phyloP scores from a whole-genome alignment of 2,888 invertebrate genomes.

The Drosophila longiperda region DNA sequence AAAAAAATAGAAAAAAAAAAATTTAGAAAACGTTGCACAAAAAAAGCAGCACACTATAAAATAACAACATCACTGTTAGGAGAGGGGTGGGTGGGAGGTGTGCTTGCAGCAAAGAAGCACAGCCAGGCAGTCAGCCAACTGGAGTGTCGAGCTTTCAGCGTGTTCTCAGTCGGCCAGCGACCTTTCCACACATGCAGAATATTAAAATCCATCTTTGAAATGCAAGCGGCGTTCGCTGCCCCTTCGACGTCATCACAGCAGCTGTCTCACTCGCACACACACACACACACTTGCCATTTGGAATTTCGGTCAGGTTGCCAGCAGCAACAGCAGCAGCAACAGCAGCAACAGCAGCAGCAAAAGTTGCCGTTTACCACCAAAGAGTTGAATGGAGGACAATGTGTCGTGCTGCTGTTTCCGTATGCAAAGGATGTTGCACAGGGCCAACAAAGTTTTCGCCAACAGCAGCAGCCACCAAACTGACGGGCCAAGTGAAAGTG shows the following conservation, averaged over 20 bases:
- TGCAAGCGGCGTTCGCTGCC: slow-evolving; percentile 71
- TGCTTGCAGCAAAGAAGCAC: slow-evolving; percentile 6
- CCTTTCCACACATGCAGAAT: slow-evolving; percentile 82
- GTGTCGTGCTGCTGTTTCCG: slow-evolving; percentile 78
- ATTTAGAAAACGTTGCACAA: slow-evolving; percentile 15
- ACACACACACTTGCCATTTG: slow-evolving; percentile 46
- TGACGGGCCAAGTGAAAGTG: slow-evolving; percentile 80
- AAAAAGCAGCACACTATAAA: slow-evolving; percentile 35
- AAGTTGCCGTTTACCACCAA: slow-evolving; percentile 45
- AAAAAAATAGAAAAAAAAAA: slow-evolving; percentile 36
- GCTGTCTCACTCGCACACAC: slow-evolving; percentile 58
- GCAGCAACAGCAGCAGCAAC: slow-evolving; percentile 18
- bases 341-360: slow-evolving; percentile 10
- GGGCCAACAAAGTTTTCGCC: slow-evolving; percentile 79
- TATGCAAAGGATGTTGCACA: slow-evolving; percentile 82
- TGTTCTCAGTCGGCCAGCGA: slow-evolving; percentile 73
- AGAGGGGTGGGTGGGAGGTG: neutral
- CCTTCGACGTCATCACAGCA: slow-evolving; percentile 64
- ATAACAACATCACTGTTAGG: slow-evolving; percentile 13
- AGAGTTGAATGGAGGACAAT: slow-evolving; percentile 77
- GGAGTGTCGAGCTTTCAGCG: slow-evolving; percentile 2
- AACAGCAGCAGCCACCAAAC: slow-evolving; percentile 56
- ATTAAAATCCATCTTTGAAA: slow-evolving; percentile 83
- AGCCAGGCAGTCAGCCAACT: slow-evolving; percentile 5
- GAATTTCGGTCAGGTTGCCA: slow-evolving; percentile 77